Base-by-base conservation (phyloP, 2,888 invertebrate species). In the Ectropis crepuscularia region DNA sequence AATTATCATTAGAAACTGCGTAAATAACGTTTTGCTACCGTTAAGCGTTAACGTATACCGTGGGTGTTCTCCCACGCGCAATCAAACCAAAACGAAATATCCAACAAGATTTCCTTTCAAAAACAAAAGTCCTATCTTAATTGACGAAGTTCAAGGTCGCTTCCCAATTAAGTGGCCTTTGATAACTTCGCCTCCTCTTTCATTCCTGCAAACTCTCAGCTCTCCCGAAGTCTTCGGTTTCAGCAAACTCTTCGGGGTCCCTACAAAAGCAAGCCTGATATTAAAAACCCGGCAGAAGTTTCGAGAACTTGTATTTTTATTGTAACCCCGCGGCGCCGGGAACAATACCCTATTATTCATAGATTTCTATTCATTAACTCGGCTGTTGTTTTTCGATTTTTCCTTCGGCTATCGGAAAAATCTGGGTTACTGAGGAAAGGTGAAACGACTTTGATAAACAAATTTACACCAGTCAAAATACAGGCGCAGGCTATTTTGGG, bases 331-430 rank as follows among this genome's bases (percentile, higher is more conserved):
- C 47, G 43, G 59, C 53, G 62, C 55, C 28, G 73, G 69, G 80
- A 82, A 84, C 82, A 82, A 83, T 77, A 75, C 75, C 64, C 70
- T 70, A 73, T 83, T 81, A 76, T 78, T 77, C 79, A 74, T 76
- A 75, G 78, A 75, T 75, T 75, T 74, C 70, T 78, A 77, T 81
- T 83, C 78, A 82, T 82, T 80, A 79, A 68, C 70, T 75, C 67
- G 68, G 74, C 71, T 76, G 74, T 74, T 75, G 66, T 70, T 76
- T 70, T 76, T 67, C 53, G 54, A 47, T 71, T 74, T 67, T 69
- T 67, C 54, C 63, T 72, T 68, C 60, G 67, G 63, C 71, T 72
- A 71, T 72, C 72, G 66, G 39, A 64, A 51, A 53, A 55, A 50
- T 69, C 65, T 57, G 66, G 50, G 65, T 61, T 57, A 37, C 6